Conservation (phyloP, 2,113 vertebrate species). For the Xiphorhynchus elegans region DNA sequence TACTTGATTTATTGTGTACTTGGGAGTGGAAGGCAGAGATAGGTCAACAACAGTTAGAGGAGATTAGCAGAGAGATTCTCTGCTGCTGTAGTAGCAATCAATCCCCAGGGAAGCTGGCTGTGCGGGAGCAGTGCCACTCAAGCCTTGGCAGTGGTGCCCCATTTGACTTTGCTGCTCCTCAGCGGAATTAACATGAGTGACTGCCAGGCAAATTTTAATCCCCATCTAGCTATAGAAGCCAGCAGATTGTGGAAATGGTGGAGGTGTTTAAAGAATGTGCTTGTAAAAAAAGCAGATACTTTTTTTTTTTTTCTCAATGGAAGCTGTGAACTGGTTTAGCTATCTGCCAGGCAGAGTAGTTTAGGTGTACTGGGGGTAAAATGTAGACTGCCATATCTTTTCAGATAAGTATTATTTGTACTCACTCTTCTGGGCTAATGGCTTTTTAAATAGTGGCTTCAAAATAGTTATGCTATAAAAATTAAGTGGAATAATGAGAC, state of each 20-base stretch:
- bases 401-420: conserved; percentile 12
- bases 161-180: conserved; percentile 46
- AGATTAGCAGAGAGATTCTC: conserved; percentile 71
- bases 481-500: neutral
- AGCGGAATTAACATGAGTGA: conserved; percentile 46
- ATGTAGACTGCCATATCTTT: neutral
- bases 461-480: conserved; percentile 32
- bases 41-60: conserved; percentile 78
- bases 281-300: neutral
- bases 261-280: conserved; percentile 57
- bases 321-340: neutral
- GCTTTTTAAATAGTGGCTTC: conserved; percentile 38
- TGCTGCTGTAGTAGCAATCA: conserved; percentile 37
- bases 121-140: conserved; percentile 75
- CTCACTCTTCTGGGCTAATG: neutral
- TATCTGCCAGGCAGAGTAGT: neutral
- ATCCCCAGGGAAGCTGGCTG: conserved; percentile 26
- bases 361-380: neutral
- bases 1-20: conserved; percentile 82
- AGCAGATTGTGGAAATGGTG: conserved; percentile 70
- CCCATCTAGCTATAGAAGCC: neutral
- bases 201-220: conserved; percentile 44
- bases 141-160: conserved; percentile 73
- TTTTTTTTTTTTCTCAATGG: neutral
- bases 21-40: conserved; percentile 74